These are phyloP conservation scores for Caerostris extrusa DNA, from an alignment of 1,140 invertebrate species.

Conservation along the genomic window DNA sequence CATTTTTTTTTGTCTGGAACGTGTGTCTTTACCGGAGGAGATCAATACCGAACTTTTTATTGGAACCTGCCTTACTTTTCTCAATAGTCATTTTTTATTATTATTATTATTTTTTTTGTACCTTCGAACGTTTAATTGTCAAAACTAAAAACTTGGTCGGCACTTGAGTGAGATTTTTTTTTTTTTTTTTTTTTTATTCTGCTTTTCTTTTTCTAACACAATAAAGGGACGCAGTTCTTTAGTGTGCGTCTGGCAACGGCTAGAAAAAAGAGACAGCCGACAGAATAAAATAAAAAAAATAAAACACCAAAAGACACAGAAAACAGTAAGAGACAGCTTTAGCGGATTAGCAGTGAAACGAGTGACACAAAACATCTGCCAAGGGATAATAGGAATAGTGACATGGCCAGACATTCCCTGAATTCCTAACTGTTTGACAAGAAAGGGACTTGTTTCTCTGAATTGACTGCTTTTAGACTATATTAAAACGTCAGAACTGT, in stretches of 20 bases:
- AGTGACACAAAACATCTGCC: slow-evolving; percentile 75
- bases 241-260: slow-evolving; percentile 11
- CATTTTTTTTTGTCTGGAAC: not conserved
- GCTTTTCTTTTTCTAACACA: slow-evolving; percentile 17
- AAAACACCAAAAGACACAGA: not conserved
- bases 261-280: not conserved
- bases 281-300: slow-evolving; percentile 10
- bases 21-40: not conserved
- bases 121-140: not conserved
- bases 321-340: slow-evolving; percentile 44
- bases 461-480: no score
- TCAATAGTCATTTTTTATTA: no score
- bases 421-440: not conserved
- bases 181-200: no score
- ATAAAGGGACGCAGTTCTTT: slow-evolving; percentile 37
- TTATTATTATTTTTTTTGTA: not conserved
- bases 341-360: slow-evolving; percentile 74
- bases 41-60: not conserved
- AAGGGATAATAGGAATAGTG: slow-evolving; percentile 64
- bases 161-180: not conserved
- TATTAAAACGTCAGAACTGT: no score
- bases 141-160: slow-evolving; percentile 32
- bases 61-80: not conserved
- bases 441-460: no score
- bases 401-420: slow-evolving; percentile 61